A percentile compares a stretch with the other conserved stretches of the same genome.
These are phyloP conservation scores for Apostichopus japonicus DNA, from an alignment of 35 echinoderm and acorn worm genomes.

Conservation along the genomic window DNA sequence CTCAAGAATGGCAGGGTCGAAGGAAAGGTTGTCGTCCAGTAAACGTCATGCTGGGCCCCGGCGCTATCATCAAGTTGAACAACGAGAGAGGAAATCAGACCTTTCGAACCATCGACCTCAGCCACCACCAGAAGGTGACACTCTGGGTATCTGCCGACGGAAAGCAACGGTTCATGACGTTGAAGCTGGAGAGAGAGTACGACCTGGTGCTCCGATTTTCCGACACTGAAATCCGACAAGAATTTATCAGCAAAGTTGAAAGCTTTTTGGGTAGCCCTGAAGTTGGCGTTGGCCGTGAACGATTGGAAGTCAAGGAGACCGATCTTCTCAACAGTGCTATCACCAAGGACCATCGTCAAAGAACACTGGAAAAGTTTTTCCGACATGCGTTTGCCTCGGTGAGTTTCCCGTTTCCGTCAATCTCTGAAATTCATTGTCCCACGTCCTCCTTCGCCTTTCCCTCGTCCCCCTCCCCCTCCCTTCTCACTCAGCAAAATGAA, in stretches of 20 bases:
- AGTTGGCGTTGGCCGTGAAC: slow-evolving; percentile 80
- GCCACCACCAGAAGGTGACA: slow-evolving; percentile 69
- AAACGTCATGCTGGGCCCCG: slow-evolving; percentile 89
- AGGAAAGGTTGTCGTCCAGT: slow-evolving; percentile 74
- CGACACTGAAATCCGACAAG: slow-evolving; percentile 59
- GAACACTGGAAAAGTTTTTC: slow-evolving; percentile 87
- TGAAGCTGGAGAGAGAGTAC: slow-evolving; percentile 92
- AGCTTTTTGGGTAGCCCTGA: slow-evolving; percentile 80
- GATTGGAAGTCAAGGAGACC: slow-evolving; percentile 77
- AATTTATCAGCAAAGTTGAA: slow-evolving; percentile 86
- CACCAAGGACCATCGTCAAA: slow-evolving; percentile 90
- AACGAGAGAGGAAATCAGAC: slow-evolving; percentile 88
- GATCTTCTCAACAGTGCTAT: slow-evolving; percentile 76
- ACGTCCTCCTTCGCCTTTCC: too few relatives aligned
- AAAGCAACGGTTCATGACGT: slow-evolving; percentile 54
- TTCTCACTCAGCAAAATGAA: too few relatives aligned
- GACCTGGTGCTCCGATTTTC: slow-evolving; percentile 89
- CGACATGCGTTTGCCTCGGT: slow-evolving; percentile 93
- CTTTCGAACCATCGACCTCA: slow-evolving; percentile 87
- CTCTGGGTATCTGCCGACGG: slow-evolving; percentile 80
- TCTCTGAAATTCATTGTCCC: neutral
- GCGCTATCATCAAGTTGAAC: slow-evolving; percentile 67
- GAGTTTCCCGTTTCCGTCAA: neutral
- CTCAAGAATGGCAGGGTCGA: slow-evolving; percentile 87
- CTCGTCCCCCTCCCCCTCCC: too few relatives aligned